Conservation (phyloP, 2,113 vertebrate genomes). For the Sarotherodon lohbergeri region DNA sequence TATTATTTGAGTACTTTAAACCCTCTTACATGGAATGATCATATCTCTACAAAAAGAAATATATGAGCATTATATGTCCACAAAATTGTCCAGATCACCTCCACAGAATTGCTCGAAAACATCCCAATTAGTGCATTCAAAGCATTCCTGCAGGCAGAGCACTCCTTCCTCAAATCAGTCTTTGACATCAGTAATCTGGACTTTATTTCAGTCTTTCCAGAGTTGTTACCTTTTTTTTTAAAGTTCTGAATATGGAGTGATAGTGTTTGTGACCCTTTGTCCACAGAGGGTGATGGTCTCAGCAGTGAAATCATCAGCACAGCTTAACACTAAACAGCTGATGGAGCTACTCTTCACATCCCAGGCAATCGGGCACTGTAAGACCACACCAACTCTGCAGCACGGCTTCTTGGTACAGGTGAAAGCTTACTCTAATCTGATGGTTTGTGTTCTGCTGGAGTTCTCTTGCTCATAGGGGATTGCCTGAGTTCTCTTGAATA, state of each 20-base stretch:
- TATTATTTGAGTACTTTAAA: not conserved
- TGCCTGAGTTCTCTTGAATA: not conserved
- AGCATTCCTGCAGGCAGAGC: not conserved
- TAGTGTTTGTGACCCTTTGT: not conserved
- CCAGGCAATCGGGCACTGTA: slow-evolving; percentile 87
- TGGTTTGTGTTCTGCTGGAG: not conserved
- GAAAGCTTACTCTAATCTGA: not conserved
- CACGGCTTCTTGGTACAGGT: slow-evolving; percentile 96
- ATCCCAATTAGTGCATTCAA: not conserved
- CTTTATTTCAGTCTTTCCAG: not conserved
- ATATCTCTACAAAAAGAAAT: not conserved
- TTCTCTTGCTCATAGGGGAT: not conserved
- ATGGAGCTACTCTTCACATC: slow-evolving; percentile 69
- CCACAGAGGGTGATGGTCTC: slow-evolving; percentile 66
- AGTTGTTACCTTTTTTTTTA: not conserved
- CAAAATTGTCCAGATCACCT: not conserved
- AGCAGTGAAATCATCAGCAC: slow-evolving; percentile 64
- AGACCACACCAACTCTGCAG: slow-evolving; percentile 85
- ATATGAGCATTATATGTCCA: not conserved
- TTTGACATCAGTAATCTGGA: not conserved
- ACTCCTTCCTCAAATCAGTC: not conserved
- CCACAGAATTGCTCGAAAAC: not conserved
- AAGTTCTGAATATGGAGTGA: not conserved
- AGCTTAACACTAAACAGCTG: slow-evolving; percentile 74
- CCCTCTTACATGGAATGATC: not conserved